Evolutionary conservation across 2,888 invertebrate species (phyloP).

Genomic region (Drosophila bunnanda): DNA sequence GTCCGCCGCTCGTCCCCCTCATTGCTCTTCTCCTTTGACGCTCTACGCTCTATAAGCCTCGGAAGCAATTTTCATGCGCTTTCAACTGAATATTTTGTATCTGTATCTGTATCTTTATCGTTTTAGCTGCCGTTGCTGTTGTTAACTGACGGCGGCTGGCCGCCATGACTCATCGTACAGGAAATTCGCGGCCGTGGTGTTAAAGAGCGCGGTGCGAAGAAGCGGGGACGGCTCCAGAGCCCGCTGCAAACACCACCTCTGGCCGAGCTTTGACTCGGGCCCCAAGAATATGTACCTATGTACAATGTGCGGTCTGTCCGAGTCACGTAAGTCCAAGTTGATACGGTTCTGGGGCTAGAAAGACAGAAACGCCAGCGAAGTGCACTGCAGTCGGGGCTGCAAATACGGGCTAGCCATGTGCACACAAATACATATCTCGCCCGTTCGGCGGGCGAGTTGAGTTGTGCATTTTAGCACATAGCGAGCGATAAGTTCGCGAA

Average conservation of each 20-base stretch:
- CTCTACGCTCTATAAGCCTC: slow-evolving; percentile 35
- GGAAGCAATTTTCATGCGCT: slow-evolving; percentile 61
- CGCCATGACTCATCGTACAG: slow-evolving; percentile 69
- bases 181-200: slow-evolving; percentile 66
- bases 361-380: slow-evolving; percentile 19
- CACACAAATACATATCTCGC: slow-evolving; percentile 33
- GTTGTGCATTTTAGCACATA: slow-evolving; percentile 70
- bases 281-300: slow-evolving; percentile 34
- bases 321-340: slow-evolving; percentile 76
- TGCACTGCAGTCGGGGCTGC: slow-evolving; percentile 23
- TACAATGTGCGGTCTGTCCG: slow-evolving; percentile 58
- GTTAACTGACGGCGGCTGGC: slow-evolving; percentile 39
- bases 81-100: slow-evolving; percentile 50
- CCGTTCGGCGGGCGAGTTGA: slow-evolving; percentile 30
- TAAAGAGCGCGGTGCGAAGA: slow-evolving; percentile 19
- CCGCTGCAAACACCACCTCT: background rate
- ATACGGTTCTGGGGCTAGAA: slow-evolving; percentile 54
- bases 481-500: slow-evolving; percentile 52
- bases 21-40: slow-evolving; percentile 11
- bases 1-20: slow-evolving; percentile 17
- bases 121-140: slow-evolving; percentile 38
- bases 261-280: slow-evolving; percentile 4
- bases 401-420: slow-evolving; percentile 23
- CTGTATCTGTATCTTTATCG: slow-evolving; percentile 67
- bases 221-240: slow-evolving; percentile 3